Conservation (phyloP, 2,888 invertebrate species). For the Cosmia pyralina region DNA sequence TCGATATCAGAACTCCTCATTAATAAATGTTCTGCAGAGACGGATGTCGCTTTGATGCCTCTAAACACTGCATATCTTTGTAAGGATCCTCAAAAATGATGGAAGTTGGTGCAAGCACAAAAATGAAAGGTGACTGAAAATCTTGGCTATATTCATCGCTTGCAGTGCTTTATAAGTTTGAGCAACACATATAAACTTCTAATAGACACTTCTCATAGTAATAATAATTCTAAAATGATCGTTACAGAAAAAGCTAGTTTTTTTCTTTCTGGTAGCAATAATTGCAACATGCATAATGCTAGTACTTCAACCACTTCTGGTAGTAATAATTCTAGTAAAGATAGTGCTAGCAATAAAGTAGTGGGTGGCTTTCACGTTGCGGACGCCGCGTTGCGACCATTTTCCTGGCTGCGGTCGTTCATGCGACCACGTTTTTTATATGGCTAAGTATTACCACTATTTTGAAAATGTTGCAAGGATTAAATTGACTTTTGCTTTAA, state of each 20-base stretch:
- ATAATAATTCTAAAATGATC: neutral
- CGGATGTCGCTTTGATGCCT: neutral
- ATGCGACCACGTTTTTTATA: conserved; percentile 38
- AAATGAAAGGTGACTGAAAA: neutral
- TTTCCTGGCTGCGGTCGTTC: conserved; percentile 43
- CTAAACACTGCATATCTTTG: neutral
- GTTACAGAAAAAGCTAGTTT: neutral
- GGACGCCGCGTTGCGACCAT: conserved; percentile 46
- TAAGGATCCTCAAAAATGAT: neutral
- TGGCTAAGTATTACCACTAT: neutral
- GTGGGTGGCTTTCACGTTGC: conserved; percentile 31
- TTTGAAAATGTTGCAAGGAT: conserved; percentile 8
- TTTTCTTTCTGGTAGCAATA: conserved; percentile 20
- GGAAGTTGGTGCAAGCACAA: neutral
- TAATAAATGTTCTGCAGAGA: neutral
- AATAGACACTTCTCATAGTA: neutral
- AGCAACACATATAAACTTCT: neutral
- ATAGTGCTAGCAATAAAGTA: conserved; percentile 23
- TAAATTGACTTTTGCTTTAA: neutral
- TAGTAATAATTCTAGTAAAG: conserved; percentile 43
- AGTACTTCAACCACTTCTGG: conserved; percentile 17
- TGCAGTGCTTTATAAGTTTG: neutral
- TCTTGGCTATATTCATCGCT: neutral
- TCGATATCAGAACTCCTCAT: neutral
- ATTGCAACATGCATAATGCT: neutral